phyloP scores from a whole-genome alignment of 2,888 invertebrate genomes.

The Rotaria sp. region DNA sequence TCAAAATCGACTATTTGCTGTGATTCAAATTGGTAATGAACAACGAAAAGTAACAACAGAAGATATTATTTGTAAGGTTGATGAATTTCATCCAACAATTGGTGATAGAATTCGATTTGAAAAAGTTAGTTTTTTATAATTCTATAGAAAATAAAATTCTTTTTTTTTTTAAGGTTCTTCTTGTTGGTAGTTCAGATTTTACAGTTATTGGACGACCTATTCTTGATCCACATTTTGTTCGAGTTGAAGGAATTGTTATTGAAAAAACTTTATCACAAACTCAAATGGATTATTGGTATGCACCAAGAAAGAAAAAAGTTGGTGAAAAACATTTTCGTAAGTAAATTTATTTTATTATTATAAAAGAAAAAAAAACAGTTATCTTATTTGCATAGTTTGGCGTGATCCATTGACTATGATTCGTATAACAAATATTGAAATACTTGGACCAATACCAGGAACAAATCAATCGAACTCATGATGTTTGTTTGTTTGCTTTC shows the following conservation, averaged over 20 bases:
- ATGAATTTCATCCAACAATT: slow-evolving; percentile 53
- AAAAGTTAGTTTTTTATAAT: slow-evolving; percentile 50
- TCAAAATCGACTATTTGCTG: slow-evolving; percentile 43
- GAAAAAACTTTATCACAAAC: slow-evolving; percentile 53
- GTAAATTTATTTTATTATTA: neutral
- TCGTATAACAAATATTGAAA: slow-evolving; percentile 17
- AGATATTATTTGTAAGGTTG: slow-evolving; percentile 54
- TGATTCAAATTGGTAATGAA: slow-evolving; percentile 48
- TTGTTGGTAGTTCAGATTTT: slow-evolving; percentile 57
- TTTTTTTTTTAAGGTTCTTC: slow-evolving; percentile 50
- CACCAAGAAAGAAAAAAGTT: slow-evolving; percentile 19
- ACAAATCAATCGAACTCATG: neutral
- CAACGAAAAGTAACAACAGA: slow-evolving; percentile 57
- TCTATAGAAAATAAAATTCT: neutral
- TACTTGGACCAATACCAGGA: neutral
- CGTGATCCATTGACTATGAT: neutral
- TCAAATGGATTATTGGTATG: slow-evolving; percentile 4
- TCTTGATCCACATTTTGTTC: slow-evolving; percentile 49
- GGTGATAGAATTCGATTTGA: slow-evolving; percentile 57
- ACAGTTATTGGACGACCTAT: slow-evolving; percentile 56
- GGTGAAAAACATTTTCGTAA: neutral
- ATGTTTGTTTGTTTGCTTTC: neutral
- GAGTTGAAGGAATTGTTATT: slow-evolving; percentile 57
- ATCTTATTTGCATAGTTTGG: neutral
- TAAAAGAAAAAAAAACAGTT: neutral